phyloP scores from a whole-genome alignment of 2,888 invertebrate species.

The Drosophila melanocephala region DNA sequence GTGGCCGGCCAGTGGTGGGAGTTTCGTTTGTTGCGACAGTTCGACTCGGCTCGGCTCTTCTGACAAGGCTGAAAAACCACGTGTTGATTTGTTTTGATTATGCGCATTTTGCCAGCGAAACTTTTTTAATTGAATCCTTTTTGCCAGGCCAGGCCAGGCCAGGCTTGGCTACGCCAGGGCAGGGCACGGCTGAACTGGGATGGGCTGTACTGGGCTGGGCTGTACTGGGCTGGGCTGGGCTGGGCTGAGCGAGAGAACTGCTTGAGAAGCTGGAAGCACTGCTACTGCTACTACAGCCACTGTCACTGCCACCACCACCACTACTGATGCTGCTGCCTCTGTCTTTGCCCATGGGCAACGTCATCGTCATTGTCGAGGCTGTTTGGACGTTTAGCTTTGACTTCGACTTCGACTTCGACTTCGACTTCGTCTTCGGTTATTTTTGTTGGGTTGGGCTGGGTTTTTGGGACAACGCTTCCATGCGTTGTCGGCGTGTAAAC shows the following conservation, averaged over 20 bases:
- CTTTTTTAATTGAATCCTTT: slow-evolving; percentile 70
- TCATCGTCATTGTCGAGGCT: slow-evolving; percentile 53
- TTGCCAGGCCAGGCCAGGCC: slow-evolving; percentile 29
- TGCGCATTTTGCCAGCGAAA: slow-evolving; percentile 81
- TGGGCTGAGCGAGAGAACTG: slow-evolving; percentile 5
- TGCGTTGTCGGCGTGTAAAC: slow-evolving; percentile 65
- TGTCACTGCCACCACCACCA: neutral
- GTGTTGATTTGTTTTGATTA: slow-evolving; percentile 85
- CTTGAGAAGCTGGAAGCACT: slow-evolving; percentile 7
- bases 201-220: neutral
- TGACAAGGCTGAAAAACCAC: slow-evolving; percentile 80
- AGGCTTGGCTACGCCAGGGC: neutral
- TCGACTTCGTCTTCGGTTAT: neutral
- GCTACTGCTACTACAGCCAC: neutral
- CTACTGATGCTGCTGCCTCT: neutral
- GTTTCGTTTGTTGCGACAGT: slow-evolving; percentile 6
- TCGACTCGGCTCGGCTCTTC: slow-evolving; percentile 31
- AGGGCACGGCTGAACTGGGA: neutral
- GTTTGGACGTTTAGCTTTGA: slow-evolving; percentile 42
- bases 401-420: slow-evolving; percentile 27
- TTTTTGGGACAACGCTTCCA: slow-evolving; percentile 4
- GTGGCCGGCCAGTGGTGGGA: neutral
- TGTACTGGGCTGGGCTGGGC: neutral
- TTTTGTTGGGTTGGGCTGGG: neutral
- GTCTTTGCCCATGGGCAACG: slow-evolving; percentile 34